phyloP scores from a whole-genome alignment of 35 echinoderm and acorn worm species.

The Strongylocentrotus purpuratus region DNA sequence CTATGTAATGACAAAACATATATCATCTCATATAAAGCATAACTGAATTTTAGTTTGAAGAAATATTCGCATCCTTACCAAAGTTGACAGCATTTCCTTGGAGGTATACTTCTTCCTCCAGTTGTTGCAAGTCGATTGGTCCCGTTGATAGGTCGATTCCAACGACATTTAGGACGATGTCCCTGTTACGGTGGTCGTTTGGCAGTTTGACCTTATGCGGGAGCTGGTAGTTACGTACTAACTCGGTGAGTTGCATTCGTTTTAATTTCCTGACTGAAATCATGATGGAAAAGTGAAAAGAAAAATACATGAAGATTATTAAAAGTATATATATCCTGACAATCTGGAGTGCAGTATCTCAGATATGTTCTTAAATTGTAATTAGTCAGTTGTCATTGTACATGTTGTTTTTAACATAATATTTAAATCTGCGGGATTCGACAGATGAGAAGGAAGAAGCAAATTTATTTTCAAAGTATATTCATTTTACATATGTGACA shows the following conservation, averaged over 20 bases:
- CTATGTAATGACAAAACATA: not conserved
- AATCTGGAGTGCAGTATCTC: not conserved
- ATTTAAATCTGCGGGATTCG: too few species aligned
- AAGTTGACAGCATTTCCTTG: slow-evolving; percentile 69
- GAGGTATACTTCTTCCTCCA: slow-evolving; percentile 61
- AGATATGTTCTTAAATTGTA: not conserved
- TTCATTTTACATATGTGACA: too few species aligned
- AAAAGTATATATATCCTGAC: not conserved
- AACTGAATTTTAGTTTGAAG: too few species aligned
- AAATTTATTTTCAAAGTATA: too few species aligned
- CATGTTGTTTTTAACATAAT: too few species aligned
- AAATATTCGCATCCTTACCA: slow-evolving; percentile 40
- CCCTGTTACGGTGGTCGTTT: not conserved
- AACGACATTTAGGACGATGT: not conserved
- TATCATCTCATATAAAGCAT: too few species aligned
- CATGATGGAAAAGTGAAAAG: not conserved
- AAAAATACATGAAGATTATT: not conserved
- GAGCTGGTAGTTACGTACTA: slow-evolving; percentile 48
- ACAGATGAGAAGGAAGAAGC: too few species aligned
- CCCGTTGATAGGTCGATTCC: slow-evolving; percentile 43
- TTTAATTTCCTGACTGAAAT: slow-evolving; percentile 56
- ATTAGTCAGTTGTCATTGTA: not conserved
- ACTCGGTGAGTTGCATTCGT: slow-evolving; percentile 28
- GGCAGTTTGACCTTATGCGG: slow-evolving; percentile 54
- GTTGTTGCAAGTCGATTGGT: slow-evolving; percentile 42